phyloP scores from a whole-genome alignment of 2,888 invertebrate species.

The Criorhina ranunculi region DNA sequence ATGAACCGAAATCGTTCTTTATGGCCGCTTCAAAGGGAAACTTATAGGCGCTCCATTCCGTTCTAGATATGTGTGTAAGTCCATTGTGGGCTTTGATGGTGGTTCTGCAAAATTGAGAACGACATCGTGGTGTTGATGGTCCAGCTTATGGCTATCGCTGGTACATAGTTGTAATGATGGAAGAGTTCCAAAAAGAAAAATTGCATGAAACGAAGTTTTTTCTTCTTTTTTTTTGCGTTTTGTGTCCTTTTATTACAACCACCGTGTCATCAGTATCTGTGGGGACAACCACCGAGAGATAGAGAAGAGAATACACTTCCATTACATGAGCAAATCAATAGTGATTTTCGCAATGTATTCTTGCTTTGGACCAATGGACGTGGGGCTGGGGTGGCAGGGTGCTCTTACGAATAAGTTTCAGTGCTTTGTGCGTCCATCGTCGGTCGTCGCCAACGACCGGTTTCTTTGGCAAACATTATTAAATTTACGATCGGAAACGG shows the following conservation, averaged over 20 bases:
- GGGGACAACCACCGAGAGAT: constrained; percentile 34
- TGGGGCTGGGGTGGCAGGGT: too few species aligned
- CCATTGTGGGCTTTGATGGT: neutral
- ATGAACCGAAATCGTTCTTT: constrained; percentile 75
- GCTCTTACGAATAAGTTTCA: constrained; percentile 23
- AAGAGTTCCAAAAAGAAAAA: constrained; percentile 70
- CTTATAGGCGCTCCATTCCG: constrained; percentile 17
- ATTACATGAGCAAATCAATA: constrained; percentile 74
- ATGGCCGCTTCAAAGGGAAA: constrained; percentile 61
- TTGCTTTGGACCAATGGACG: constrained; percentile 30
- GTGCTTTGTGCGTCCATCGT: constrained; percentile 26
- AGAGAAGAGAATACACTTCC: constrained; percentile 42
- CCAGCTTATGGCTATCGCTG: constrained; percentile 26
- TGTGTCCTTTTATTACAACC: constrained; percentile 57
- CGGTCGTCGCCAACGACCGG: constrained; percentile 11
- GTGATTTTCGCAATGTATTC: constrained; percentile 70
- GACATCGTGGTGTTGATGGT: constrained; percentile 56
- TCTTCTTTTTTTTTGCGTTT: constrained; percentile 29
- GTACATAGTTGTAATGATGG: constrained; percentile 57
- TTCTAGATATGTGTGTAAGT: neutral
- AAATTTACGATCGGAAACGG: constrained; percentile 76
- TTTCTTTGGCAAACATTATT: constrained; percentile 68
- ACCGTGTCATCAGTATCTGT: constrained; percentile 65
- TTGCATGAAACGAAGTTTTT: constrained; percentile 57
- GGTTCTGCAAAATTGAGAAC: constrained; percentile 34